A percentile compares a stretch with the other conserved stretches of the same genome.
These are phyloP conservation scores for Priocnemis perturbator DNA, from an alignment of 2,888 invertebrate genomes.

Conservation along the genomic window DNA sequence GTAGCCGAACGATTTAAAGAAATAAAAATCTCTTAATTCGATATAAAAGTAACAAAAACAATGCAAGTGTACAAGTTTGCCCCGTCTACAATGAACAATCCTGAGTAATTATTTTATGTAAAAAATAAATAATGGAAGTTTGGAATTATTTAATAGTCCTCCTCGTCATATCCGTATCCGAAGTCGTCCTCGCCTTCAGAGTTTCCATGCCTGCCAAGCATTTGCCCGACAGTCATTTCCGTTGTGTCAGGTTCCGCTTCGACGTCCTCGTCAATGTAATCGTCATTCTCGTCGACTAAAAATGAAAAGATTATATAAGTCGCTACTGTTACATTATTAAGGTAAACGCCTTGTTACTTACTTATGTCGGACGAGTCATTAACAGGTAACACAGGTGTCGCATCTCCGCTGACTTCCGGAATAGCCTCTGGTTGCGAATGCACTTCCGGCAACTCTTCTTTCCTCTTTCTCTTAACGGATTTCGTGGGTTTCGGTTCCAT, in stretches of 20 bases:
- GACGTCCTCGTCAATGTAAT: constrained; percentile 66
- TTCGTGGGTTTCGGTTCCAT: too few species aligned
- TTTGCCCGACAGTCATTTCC: constrained; percentile 67
- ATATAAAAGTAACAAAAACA: too few species aligned
- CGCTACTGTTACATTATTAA: not conserved
- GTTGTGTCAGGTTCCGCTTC: constrained; percentile 59
- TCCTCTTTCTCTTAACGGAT: too few species aligned
- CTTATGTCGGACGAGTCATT: constrained; percentile 41
- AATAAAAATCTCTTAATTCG: too few species aligned
- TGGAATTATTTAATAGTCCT: constrained; percentile 68
- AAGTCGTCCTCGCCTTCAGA: constrained; percentile 81
- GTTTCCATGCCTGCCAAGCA: constrained; percentile 78
- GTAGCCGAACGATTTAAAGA: too few species aligned
- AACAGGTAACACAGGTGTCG: constrained; percentile 12
- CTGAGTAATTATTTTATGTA: too few species aligned
- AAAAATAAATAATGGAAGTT: too few species aligned
- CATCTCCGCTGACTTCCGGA: not conserved
- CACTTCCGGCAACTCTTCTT: too few species aligned
- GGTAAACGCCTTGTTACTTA: constrained; percentile 10
- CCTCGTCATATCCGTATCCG: constrained; percentile 82
- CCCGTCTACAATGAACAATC: too few species aligned
- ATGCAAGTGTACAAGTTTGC: too few species aligned
- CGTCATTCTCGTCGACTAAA: constrained; percentile 60
- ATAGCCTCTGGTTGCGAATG: not conserved
- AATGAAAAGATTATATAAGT: not conserved